These are phyloP conservation scores for Acanthosepion esculentum DNA, from an alignment of 2,888 invertebrate genomes.

Conservation along the genomic window DNA sequence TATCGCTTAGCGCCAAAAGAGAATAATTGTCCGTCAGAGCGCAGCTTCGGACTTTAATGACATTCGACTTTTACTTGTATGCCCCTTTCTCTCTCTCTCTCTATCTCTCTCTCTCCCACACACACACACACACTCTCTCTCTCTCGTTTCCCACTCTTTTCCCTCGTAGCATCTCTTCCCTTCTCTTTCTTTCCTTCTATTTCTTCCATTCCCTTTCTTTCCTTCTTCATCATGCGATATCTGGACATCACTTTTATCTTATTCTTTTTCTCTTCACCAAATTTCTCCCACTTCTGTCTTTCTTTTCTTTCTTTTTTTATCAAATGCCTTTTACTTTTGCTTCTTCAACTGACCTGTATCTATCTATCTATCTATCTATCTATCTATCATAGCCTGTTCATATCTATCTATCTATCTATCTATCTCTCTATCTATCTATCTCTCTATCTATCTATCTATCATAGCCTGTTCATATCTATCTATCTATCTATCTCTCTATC, in stretches of 20 bases:
- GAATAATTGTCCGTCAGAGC: too few relatives aligned
- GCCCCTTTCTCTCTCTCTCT: not conserved
- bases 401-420: too few relatives aligned
- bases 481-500: too few relatives aligned
- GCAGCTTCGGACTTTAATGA: too few relatives aligned
- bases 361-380: not conserved
- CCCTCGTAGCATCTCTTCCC: not conserved
- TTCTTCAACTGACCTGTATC: not conserved
- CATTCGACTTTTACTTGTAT: not conserved
- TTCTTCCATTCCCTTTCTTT: not conserved
- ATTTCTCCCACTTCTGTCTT: not conserved
- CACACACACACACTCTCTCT: not conserved
- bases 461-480: too few relatives aligned
- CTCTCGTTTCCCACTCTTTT: not conserved
- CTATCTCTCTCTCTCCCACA: too few relatives aligned
- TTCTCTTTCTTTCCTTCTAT: not conserved
- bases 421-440: too few relatives aligned
- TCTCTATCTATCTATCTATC: too few relatives aligned
- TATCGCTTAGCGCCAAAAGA: too few relatives aligned
- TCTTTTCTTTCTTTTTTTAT: not conserved
- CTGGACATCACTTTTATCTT: not conserved
- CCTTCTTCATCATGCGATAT: not conserved
- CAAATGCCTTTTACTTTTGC: not conserved
- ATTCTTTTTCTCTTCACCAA: not conserved
- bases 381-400: too few relatives aligned